A percentile compares a stretch with the other conserved stretches of the same genome.
These are phyloP conservation scores for Dicrurus megarhynchus DNA, from an alignment of 2,113 vertebrate species.

Conservation along the genomic window DNA sequence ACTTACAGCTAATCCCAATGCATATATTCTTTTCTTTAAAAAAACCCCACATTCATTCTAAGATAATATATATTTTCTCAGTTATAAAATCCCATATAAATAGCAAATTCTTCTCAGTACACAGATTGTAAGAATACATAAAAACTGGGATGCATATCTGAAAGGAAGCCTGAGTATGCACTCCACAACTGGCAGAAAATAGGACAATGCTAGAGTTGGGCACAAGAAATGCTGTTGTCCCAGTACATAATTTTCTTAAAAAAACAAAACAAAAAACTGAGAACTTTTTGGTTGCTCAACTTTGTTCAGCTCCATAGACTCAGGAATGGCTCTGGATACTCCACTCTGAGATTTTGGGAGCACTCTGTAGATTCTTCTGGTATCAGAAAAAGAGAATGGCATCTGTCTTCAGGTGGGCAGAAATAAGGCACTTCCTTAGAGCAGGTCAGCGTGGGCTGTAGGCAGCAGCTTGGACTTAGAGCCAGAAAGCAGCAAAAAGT, in stretches of 20 bases:
- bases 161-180: background rate
- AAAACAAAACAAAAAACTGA: background rate
- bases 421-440: background rate
- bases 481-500: background rate
- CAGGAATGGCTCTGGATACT: background rate
- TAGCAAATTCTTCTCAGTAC: conserved; percentile 8
- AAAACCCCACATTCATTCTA: conserved; percentile 1
- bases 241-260: background rate
- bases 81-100: conserved; percentile 51
- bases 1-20: conserved; percentile 25
- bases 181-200: background rate
- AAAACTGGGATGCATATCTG: background rate
- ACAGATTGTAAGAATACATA: background rate
- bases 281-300: background rate
- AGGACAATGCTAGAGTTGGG: background rate
- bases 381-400: background rate
- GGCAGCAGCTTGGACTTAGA: background rate
- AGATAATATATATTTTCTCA: conserved; percentile 41
- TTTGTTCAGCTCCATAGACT: background rate
- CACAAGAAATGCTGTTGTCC: background rate
- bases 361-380: background rate
- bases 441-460: background rate
- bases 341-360: background rate
- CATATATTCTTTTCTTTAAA: background rate
- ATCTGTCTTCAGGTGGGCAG: background rate